phyloP scores from a whole-genome alignment of 2,797 vertebrate genomes.

The Hyperoplus immaculatus region DNA sequence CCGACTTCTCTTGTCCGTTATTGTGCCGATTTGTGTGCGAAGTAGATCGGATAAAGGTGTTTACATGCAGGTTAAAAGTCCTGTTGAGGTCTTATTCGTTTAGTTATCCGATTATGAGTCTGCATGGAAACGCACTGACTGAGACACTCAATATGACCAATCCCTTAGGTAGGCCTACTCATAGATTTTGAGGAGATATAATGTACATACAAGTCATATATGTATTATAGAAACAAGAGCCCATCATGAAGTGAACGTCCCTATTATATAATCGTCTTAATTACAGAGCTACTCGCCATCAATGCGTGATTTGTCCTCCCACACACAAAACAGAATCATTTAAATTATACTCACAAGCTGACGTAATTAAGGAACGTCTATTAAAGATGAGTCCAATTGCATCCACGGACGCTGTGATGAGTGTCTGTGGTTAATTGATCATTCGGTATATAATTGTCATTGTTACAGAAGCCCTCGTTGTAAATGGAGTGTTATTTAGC shows the following conservation, averaged over 20 bases:
- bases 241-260: neutral
- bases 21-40: no score
- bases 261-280: neutral
- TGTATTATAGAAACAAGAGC: neutral
- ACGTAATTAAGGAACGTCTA: neutral
- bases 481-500: slow-evolving; percentile 12
- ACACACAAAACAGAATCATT: neutral
- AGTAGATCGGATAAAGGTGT: no score
- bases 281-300: slow-evolving; percentile 5
- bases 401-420: neutral
- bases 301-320: slow-evolving; percentile 7
- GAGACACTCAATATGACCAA: neutral
- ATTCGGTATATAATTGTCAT: slow-evolving; percentile 8
- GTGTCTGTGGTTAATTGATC: slow-evolving; percentile 7
- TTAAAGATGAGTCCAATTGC: neutral
- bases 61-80: no score
- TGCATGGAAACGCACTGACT: no score
- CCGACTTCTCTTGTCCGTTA: no score
- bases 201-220: neutral
- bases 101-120: no score
- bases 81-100: no score
- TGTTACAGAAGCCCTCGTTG: neutral
- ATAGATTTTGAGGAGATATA: neutral
- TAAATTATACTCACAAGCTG: slow-evolving; percentile 1
- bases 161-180: neutral